Evolutionary conservation across 2,113 vertebrate species (phyloP), one percentile per base, ranked within the genome.

Genomic region (Zootoca vivipara): DNA sequence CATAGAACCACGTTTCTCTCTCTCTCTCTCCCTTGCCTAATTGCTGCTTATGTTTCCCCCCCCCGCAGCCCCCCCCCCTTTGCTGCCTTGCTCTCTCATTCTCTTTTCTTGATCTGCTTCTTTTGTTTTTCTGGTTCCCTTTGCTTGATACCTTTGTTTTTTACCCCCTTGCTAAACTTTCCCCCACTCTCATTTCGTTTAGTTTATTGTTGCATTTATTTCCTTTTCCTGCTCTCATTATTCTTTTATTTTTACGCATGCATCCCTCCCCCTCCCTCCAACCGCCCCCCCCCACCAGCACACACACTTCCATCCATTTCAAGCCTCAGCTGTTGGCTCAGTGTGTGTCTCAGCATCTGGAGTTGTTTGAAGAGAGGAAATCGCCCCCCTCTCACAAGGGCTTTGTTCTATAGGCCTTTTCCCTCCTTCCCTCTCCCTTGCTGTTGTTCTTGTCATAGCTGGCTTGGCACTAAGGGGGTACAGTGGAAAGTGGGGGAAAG

Each of bases 331-430:
- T 82, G 64, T 56, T 69, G 78, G 72, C 70, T 67, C 58, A 86
- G 78, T 42, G 18, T 24, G 33, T 74, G n/a, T 86, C 74, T 83
- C 78, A 56, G 79, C 89, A 72, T 86, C 89, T 90, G 89, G 85
- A 90, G 79, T 33, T 83, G 85, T 78, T 86, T 86, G 89, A 86
- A 62, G 79, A 86, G 85, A 90, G 89, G 89, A 90, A 86, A 86
- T 77, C 38, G 7, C 30, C 16, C 18, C 80, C 78, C 38, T n/a
- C 58, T 18, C 28, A 46, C 64, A 77, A 70, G 78, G 42, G 78
- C 84, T 90, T 90, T 90, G 88, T 90, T 86, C 89, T 86, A n/a
- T 12, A 56, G 42, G 40, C 58, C 58, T 4, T 56, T 38, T n/a
- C 65, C 18, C 16, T 56, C 52, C n/a, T 58, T 73, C 65, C 26